Conservation (phyloP, 2,888 invertebrate species). For the Latrodectus elegans region DNA sequence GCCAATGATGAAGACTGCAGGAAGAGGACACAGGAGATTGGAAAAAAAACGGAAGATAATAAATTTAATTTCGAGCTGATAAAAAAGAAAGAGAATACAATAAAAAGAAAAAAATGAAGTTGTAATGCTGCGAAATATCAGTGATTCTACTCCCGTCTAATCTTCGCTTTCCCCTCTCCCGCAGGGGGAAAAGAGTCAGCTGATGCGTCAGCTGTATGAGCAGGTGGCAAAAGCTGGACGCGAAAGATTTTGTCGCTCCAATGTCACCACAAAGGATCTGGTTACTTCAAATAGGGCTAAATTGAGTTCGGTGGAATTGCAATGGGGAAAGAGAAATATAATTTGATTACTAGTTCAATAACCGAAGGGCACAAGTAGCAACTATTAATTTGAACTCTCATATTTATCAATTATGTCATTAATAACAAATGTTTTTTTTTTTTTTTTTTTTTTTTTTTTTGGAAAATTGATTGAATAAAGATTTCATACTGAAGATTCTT, state of each 20-base stretch:
- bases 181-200: background rate
- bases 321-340: background rate
- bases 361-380: background rate
- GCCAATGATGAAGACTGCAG: background rate
- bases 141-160: background rate
- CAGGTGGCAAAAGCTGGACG: background rate
- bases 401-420: no score
- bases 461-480: no score
- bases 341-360: background rate
- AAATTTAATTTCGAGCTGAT: background rate
- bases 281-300: background rate
- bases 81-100: background rate
- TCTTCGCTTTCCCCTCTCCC: constrained; percentile 1
- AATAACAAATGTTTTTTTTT: no score
- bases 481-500: no score
- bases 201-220: background rate
- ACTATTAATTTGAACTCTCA: no score
- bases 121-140: background rate
- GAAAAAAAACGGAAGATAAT: background rate
- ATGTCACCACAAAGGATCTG: background rate
- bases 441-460: no score
- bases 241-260: background rate
- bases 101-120: background rate
- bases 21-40: background rate
- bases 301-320: background rate